A percentile compares a stretch with the other conserved stretches of the same genome.
These are phyloP conservation scores for Oncorhynchus mykiss DNA, from an alignment of 2,113 vertebrate species.

Conservation along the genomic window DNA sequence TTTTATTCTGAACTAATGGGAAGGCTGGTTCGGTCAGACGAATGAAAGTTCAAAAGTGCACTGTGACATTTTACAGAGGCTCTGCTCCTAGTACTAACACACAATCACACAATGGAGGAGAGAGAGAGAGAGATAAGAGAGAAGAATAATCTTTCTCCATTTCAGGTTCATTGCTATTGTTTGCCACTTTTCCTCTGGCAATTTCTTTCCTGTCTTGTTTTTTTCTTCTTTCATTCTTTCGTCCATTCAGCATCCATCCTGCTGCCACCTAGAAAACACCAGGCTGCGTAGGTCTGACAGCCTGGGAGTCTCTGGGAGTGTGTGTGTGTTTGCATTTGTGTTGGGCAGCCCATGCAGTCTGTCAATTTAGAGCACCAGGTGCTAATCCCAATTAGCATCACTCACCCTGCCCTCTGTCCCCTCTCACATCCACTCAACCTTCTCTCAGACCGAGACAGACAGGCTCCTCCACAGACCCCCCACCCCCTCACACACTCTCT, in stretches of 20 bases:
- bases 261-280: constrained; percentile 50
- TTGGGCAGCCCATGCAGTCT: constrained; percentile 33
- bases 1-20: constrained; percentile 39
- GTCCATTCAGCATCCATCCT: constrained; percentile 43
- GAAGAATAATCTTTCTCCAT: constrained; percentile 7
- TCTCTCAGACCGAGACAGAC: constrained; percentile 32
- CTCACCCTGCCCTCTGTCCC: constrained; percentile 56
- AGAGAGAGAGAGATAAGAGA: too few relatives aligned
- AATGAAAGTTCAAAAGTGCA: constrained; percentile 71
- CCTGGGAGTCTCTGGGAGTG: constrained; percentile 14
- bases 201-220: constrained; percentile 9
- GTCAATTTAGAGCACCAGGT: constrained; percentile 58
- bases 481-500: constrained; percentile 20
- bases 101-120: constrained; percentile 15
- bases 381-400: constrained; percentile 71
- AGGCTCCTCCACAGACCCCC: constrained; percentile 57
- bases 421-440: neutral
- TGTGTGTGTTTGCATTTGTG: too few relatives aligned
- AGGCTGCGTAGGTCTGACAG: constrained; percentile 46
- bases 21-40: constrained; percentile 17
- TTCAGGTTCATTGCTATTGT: constrained; percentile 33
- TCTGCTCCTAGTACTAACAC: constrained; percentile 15
- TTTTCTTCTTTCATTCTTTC: constrained; percentile 18
- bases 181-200: constrained; percentile 25
- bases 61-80: constrained; percentile 50